Evolutionary conservation across 2,888 invertebrate species (phyloP).

Genomic region (Melinopterus prodromus): DNA sequence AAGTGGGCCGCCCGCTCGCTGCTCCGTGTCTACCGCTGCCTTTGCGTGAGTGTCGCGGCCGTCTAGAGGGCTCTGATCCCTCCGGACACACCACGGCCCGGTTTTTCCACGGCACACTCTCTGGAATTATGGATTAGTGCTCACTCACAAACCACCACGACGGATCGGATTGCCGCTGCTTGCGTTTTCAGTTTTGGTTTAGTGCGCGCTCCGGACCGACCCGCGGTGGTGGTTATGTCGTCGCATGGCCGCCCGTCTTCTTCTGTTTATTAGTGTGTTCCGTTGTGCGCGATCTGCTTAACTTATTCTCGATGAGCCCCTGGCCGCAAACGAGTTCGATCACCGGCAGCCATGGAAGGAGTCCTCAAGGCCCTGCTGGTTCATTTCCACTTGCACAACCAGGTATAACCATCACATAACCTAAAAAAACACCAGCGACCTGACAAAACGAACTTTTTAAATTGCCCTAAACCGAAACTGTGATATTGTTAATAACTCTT

Average conservation of each 20-base stretch:
- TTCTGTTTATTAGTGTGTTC: slow-evolving; percentile 1
- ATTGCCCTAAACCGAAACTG: not conserved
- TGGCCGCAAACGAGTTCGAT: slow-evolving; percentile 1
- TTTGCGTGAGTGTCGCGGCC: slow-evolving; percentile 8
- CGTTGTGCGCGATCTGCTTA: not conserved
- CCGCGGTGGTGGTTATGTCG: not conserved
- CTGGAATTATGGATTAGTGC: slow-evolving; percentile 24
- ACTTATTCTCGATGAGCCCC: slow-evolving; percentile 13
- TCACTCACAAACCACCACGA: too few relatives aligned
- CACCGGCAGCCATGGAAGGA: slow-evolving; percentile 57
- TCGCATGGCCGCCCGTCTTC: not conserved
- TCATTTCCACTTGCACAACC: slow-evolving; percentile 57
- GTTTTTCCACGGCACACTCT: slow-evolving; percentile 18
- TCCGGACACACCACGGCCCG: slow-evolving; percentile 13
- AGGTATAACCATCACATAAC: slow-evolving; percentile 50
- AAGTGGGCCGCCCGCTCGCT: not conserved
- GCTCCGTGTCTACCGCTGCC: not conserved
- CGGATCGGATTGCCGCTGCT: not conserved
- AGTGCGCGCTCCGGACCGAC: not conserved
- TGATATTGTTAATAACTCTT: not conserved
- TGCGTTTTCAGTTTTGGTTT: not conserved
- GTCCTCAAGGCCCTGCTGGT: slow-evolving; percentile 60
- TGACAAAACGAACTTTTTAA: not conserved
- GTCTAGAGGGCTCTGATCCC: slow-evolving; percentile 20
- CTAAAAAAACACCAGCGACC: slow-evolving; percentile 31